Percentiles rank a stretch among this genome's conserved stretches.
phyloP scores from a whole-genome alignment of 2,888 invertebrate genomes.

The Acleris emargana region DNA sequence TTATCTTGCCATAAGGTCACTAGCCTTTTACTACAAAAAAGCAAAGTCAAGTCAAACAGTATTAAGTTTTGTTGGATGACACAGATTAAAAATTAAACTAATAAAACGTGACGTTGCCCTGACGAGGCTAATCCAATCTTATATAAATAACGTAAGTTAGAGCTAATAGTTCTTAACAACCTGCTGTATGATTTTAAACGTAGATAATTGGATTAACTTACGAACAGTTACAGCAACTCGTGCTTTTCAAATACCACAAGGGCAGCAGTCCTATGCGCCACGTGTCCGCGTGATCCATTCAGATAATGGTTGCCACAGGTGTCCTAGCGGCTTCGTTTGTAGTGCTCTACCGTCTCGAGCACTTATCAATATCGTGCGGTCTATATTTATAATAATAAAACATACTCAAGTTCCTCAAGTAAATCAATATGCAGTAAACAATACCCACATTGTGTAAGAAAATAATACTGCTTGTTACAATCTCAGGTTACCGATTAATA shows the following conservation, averaged over 20 bases:
- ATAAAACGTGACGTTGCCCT: too few species aligned
- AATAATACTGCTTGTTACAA: constrained; percentile 19
- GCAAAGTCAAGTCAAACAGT: too few species aligned
- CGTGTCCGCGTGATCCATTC: constrained; percentile 28
- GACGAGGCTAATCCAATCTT: too few species aligned
- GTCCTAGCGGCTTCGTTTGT: neutral
- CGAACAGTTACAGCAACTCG: constrained; percentile 30
- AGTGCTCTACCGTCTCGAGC: neutral
- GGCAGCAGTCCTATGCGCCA: constrained; percentile 29
- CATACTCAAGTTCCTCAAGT: constrained; percentile 22
- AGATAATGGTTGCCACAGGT: neutral
- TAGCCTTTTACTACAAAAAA: too few species aligned
- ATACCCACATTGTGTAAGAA: constrained; percentile 18
- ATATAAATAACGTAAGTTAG: too few species aligned
- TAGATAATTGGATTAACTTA: constrained; percentile 19
- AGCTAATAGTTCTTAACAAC: too few species aligned
- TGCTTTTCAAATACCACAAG: constrained; percentile 21
- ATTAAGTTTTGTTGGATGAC: too few species aligned
- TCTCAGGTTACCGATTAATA: constrained; percentile 29
- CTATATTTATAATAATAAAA: constrained; percentile 6
- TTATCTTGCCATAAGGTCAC: too few species aligned
- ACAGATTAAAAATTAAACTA: too few species aligned
- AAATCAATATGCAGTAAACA: constrained; percentile 33
- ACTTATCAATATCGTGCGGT: neutral
- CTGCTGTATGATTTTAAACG: neutral